These are phyloP conservation scores for Pseudomyrmex concolor DNA, from an alignment of 1,140 invertebrate genomes.

Conservation along the genomic window DNA sequence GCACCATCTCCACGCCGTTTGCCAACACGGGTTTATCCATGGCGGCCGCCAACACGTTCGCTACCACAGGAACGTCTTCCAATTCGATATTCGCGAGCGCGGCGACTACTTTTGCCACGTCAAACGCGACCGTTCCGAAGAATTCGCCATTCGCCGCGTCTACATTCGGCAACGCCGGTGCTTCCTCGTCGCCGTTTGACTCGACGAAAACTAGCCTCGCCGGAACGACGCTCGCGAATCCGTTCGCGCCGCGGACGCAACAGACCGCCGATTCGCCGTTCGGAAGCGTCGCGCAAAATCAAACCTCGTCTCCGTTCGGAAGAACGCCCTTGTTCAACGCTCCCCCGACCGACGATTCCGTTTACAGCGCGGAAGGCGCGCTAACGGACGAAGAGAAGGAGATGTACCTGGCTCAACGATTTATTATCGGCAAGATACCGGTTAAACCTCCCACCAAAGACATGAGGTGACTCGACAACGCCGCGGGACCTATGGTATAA, in stretches of 20 bases:
- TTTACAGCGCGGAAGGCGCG: slow-evolving; percentile 73
- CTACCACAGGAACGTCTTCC: slow-evolving; percentile 50
- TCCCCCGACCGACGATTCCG: slow-evolving; percentile 72
- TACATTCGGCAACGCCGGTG: slow-evolving; percentile 40
- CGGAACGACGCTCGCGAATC: slow-evolving; percentile 61
- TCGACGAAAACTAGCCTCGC: slow-evolving; percentile 12
- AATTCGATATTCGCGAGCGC: slow-evolving; percentile 40
- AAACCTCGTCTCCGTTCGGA: slow-evolving; percentile 65
- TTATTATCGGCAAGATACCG: slow-evolving; percentile 79
- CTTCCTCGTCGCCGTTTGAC: slow-evolving; percentile 58
- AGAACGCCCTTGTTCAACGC: slow-evolving; percentile 65
- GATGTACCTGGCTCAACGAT: slow-evolving; percentile 74
- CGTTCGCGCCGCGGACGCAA: slow-evolving; percentile 63
- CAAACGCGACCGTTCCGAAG: background rate
- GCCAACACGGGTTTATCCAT: slow-evolving; percentile 56
- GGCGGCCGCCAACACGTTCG: slow-evolving; percentile 18
- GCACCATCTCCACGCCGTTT: slow-evolving; percentile 43
- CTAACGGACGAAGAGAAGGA: slow-evolving; percentile 81
- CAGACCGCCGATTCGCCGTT: slow-evolving; percentile 63
- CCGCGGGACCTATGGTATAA: background rate
- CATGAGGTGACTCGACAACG: slow-evolving; percentile 73
- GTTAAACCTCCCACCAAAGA: slow-evolving; percentile 80
- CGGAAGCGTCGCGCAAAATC: slow-evolving; percentile 60
- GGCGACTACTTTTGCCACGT: slow-evolving; percentile 55
- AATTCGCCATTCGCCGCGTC: slow-evolving; percentile 53